A percentile compares a stretch with the other conserved stretches of the same genome.
phyloP scores from a whole-genome alignment of 2,797 vertebrate genomes.

The Helostoma temminkii region DNA sequence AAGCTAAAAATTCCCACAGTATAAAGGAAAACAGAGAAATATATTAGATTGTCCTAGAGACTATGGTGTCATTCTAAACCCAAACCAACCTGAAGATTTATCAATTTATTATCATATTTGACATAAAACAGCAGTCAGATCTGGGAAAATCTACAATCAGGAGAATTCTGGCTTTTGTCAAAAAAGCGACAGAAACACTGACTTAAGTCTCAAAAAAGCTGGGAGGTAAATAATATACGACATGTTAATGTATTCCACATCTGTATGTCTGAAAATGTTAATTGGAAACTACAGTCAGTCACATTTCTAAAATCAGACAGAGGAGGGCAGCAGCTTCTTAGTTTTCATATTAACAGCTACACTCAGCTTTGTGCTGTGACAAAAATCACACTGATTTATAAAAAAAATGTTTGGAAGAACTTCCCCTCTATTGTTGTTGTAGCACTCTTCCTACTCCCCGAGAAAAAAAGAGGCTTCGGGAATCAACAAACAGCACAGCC shows the following conservation, averaged over 20 bases:
- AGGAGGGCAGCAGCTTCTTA: slow-evolving; percentile 56
- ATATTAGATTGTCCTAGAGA: too few relatives aligned
- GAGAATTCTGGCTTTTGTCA: neutral
- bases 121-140: too few relatives aligned
- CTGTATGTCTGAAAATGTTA: neutral
- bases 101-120: too few relatives aligned
- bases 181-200: too few relatives aligned
- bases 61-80: neutral
- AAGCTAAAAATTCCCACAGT: too few relatives aligned
- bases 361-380: neutral
- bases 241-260: neutral
- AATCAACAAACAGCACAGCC: too few relatives aligned
- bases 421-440: neutral
- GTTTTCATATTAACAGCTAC: neutral
- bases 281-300: neutral
- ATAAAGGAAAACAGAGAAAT: too few relatives aligned
- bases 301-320: slow-evolving; percentile 37
- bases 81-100: too few relatives aligned
- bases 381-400: neutral
- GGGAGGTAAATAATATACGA: neutral
- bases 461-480: too few relatives aligned
- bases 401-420: neutral
- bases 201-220: too few relatives aligned
- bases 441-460: too few relatives aligned
- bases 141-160: too few relatives aligned